Evolutionary conservation across 2,797 vertebrate species (phyloP).

Genomic region (Tenualosa thibaudeaui): DNA sequence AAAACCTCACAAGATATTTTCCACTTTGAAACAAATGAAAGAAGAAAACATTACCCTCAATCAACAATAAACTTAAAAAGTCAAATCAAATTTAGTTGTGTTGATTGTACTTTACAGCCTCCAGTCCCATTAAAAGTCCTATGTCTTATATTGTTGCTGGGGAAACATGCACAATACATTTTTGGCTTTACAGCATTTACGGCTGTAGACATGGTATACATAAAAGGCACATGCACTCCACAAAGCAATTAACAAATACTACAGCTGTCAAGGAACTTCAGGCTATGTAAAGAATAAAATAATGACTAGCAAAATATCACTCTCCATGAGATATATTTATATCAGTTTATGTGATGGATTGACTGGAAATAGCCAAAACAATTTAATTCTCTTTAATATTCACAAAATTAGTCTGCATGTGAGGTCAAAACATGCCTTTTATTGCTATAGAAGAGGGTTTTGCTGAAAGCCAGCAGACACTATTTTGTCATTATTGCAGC

Average conservation of each 20-base stretch:
- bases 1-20: conserved; percentile 3
- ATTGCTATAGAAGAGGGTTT: too few relatives aligned
- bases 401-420: too few relatives aligned
- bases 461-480: too few relatives aligned
- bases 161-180: conserved; percentile 50
- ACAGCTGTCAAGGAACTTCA: background rate
- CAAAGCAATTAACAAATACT: background rate
- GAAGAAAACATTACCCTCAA: conserved; percentile 2
- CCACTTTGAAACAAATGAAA: background rate
- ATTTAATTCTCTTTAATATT: too few relatives aligned
- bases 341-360: background rate
- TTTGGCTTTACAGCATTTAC: conserved; percentile 10
- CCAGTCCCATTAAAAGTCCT: conserved; percentile 9
- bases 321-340: background rate
- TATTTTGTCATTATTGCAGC: too few relatives aligned
- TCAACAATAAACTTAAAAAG: conserved; percentile 13
- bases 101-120: conserved; percentile 9
- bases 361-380: too few relatives aligned
- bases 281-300: background rate
- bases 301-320: background rate
- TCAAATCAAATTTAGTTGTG: background rate
- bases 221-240: conserved; percentile 13
- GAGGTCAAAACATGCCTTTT: too few relatives aligned
- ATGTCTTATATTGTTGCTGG: background rate
- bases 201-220: conserved; percentile 33